These are phyloP conservation scores for Fistularia tabacaria DNA, from an alignment of 2,797 vertebrate genomes.

Conservation along the genomic window DNA sequence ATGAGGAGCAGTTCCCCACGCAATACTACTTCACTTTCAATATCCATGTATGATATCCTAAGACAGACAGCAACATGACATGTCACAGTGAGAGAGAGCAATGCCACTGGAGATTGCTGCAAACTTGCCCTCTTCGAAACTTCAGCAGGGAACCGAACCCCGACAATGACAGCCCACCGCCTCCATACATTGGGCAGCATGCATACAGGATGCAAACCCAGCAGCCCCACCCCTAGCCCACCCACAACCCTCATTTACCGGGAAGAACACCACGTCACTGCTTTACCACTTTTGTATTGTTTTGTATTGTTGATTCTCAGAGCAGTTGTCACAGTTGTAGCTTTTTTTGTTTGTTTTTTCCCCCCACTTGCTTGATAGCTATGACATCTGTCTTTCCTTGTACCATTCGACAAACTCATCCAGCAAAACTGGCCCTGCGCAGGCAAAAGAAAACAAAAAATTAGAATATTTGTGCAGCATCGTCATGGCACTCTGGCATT, in stretches of 20 bases:
- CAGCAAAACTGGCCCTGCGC: slow-evolving; percentile 96
- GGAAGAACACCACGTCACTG: slow-evolving; percentile 62
- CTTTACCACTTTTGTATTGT: slow-evolving; percentile 61
- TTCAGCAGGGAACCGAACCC: slow-evolving; percentile 78
- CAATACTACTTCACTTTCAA: slow-evolving; percentile 45
- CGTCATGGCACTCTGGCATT: neutral
- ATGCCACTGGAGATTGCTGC: slow-evolving; percentile 79
- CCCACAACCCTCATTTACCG: slow-evolving; percentile 47
- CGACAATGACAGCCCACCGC: slow-evolving; percentile 55
- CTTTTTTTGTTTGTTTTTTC: slow-evolving; percentile 39
- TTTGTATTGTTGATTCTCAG: slow-evolving; percentile 72
- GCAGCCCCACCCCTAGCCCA: slow-evolving; percentile 35
- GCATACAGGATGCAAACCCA: slow-evolving; percentile 51
- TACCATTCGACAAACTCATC: slow-evolving; percentile 99
- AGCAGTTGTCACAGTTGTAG: slow-evolving; percentile 86
- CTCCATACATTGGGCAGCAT: slow-evolving; percentile 56
- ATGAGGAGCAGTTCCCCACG: slow-evolving; percentile 48
- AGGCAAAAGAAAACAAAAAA: neutral
- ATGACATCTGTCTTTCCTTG: slow-evolving; percentile 98
- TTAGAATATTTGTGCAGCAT: neutral
- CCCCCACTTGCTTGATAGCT: slow-evolving; percentile 69
- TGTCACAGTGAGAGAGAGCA: slow-evolving; percentile 90
- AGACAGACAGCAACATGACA: slow-evolving; percentile 89
- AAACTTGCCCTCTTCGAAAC: slow-evolving; percentile 86
- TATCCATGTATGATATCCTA: slow-evolving; percentile 51